Evolutionary conservation across 2,888 invertebrate genomes (phyloP).

Genomic region (Scaptomyza flava): DNA sequence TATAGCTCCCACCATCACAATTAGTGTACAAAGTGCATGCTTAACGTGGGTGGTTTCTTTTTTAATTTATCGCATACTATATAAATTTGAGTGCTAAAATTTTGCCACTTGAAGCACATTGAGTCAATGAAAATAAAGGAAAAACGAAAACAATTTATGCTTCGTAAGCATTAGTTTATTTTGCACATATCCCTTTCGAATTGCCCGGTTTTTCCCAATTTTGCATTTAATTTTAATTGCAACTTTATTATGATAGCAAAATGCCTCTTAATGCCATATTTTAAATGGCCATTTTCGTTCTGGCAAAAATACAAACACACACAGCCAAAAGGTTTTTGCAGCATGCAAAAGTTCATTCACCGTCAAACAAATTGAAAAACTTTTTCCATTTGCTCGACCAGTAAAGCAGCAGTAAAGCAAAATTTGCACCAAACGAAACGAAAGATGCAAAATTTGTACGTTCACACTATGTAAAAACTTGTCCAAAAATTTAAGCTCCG

Average conservation of each 20-base stretch:
- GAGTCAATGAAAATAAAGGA: constrained; percentile 57
- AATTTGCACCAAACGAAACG: constrained; percentile 44
- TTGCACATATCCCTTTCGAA: constrained; percentile 31
- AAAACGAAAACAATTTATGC: constrained; percentile 58
- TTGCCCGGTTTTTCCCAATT: constrained; percentile 33
- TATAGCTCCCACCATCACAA: constrained; percentile 9
- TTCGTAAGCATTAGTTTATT: constrained; percentile 43
- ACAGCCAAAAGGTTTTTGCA: constrained; percentile 29
- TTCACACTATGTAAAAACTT: constrained; percentile 44
- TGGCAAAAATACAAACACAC: constrained; percentile 21
- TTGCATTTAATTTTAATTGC: constrained; percentile 70
- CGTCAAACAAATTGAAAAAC: constrained; percentile 77
- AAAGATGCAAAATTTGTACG: constrained; percentile 49
- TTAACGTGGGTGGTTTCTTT: constrained; percentile 31
- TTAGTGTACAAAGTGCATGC: constrained; percentile 39
- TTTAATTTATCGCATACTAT: constrained; percentile 73
- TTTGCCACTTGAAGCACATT: constrained; percentile 60
- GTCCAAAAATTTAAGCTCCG: constrained; percentile 51
- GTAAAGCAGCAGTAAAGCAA: constrained; percentile 56
- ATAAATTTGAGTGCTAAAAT: constrained; percentile 70
- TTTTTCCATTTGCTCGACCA: constrained; percentile 71
- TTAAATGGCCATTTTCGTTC: constrained; percentile 54
- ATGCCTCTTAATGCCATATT: constrained; percentile 66
- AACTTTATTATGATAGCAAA: constrained; percentile 71
- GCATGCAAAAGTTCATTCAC: constrained; percentile 69